Evolutionary conservation across 2,888 invertebrate species (phyloP), one percentile per base, ranked within the genome.

Genomic region (Holacanthella duospinosa): DNA sequence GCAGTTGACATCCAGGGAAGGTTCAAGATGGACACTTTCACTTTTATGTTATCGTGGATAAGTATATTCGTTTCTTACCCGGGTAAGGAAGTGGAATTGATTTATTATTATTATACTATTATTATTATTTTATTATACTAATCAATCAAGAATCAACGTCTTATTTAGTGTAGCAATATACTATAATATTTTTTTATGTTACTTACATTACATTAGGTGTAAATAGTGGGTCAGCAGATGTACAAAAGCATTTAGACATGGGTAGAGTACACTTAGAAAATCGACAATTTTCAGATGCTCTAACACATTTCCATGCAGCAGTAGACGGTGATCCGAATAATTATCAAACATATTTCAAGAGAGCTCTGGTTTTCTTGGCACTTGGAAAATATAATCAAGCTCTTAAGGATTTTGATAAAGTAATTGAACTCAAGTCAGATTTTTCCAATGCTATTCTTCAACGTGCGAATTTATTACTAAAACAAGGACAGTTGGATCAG

Each of bases 231-330:
- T 81, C 84, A 62, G 81, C 84, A 59, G 94, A 95, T 79, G 87
- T 95, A 68, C 88, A 92, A 75, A 88, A 87, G 76, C 96, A 99
- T 81, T 81, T 99, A 77, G 93, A 96, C 77, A 80, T 93, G 78
- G 99, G 97, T 1, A 89, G 88, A 76, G 87, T 92, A 76, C 88
- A 94, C 78, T 80, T 99, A 74, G 88, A 92, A 48, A 86, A 87
- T 71, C 95, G 96, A 36, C 94, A 97, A 77, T 84, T 96, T 68
- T 87, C 91, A 56, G 97, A 99, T 80, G 97, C 99, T 12, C 79
- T 99, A 59, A 89, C 92, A 65, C 96, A 99, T 77, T 99, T 94
- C 79, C 96, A 99, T 82, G 90, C 93, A 66, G 99, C 97, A 73
- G 92, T 99, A 74, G 95, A 97, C 82, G 91, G 90, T 19, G 97